Conservation (phyloP, 1,140 invertebrate genomes). For the Drosophila kepulauana region DNA sequence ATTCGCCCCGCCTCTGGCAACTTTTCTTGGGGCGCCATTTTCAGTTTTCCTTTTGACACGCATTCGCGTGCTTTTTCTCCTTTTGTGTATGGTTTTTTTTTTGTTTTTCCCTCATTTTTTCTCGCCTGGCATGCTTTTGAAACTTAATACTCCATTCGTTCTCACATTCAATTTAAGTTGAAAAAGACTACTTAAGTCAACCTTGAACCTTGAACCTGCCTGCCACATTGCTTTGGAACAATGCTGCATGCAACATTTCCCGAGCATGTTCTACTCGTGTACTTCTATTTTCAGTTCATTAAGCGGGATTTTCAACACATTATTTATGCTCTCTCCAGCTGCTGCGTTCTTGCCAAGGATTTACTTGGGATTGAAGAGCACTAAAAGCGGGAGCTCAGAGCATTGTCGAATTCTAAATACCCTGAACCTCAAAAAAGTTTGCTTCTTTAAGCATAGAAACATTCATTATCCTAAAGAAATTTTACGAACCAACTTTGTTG, state of each 20-base stretch:
- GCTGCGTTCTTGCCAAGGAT: slow-evolving; percentile 51
- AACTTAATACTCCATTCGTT: slow-evolving; percentile 42
- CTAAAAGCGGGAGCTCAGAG: neutral
- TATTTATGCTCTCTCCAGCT: slow-evolving; percentile 42
- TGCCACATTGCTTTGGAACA: neutral
- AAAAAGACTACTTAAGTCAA: slow-evolving; percentile 35
- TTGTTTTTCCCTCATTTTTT: neutral
- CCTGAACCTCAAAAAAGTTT: neutral
- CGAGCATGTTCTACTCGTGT: slow-evolving; percentile 32
- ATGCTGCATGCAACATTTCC: slow-evolving; percentile 28
- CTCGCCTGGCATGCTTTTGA: slow-evolving; percentile 47
- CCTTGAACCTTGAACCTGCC: slow-evolving; percentile 65
- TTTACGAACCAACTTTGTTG: neutral
- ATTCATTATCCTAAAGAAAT: neutral
- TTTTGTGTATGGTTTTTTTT: slow-evolving; percentile 25
- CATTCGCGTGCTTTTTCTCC: slow-evolving; percentile 43
- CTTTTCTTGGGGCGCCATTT: slow-evolving; percentile 35
- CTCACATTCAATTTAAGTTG: slow-evolving; percentile 41
- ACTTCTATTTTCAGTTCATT: slow-evolving; percentile 79
- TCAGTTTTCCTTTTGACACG: slow-evolving; percentile 34
- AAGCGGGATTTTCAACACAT: slow-evolving; percentile 71
- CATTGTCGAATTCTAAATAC: neutral
- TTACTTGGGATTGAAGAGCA: slow-evolving; percentile 36
- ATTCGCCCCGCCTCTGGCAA: too few relatives aligned
- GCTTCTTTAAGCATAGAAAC: neutral